Base-by-base conservation (phyloP, 2,113 vertebrate genomes). In the Cyanoderma ruficeps region DNA sequence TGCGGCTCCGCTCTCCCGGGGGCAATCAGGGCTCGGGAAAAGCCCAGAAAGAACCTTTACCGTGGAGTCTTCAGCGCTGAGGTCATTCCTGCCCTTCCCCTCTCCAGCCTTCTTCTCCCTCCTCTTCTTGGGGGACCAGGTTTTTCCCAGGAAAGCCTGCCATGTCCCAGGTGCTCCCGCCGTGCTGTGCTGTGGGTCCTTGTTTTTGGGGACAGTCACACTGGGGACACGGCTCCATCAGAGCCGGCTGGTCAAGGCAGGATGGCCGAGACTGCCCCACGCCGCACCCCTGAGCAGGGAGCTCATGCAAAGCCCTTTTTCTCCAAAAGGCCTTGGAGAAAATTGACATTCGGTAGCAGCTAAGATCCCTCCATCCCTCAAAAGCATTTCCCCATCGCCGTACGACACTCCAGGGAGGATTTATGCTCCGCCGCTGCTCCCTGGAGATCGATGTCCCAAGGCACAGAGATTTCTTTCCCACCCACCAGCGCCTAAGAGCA, bases 151-250 rank as follows among this genome's bases (percentile, higher is more conserved):
- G 83, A 46, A 52, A 55, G 6, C 15, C 27, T 28, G 33, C 4
- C 2, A 0, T 3, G 15, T 23, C 33, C 65, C 35, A 4, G 15
- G 14, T 33, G 10, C 17, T 55, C 20, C 68, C 0, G 0, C 28
- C 42, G 42, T 52, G 37, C 15, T 6, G 39, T 10, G 50, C 59
- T 27, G 23, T 1, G 49, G 39, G 3, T 24, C 24, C 13, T 14
- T 15, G 6, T 8, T 3, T 3, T 2, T 83, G 27, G 44, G 64
- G 49, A 68, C 74, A 65, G 65, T 10, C 1, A 2, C 11, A 0
- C 41, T 2, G 1, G 0, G 47, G 77, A 56, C 44, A 4, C 28
- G 0, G 2, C 35, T 41, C 49, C 11, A 3, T 3, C 74, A 11
- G 33, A 22, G 39, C 47, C 7, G 7, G 24, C 7, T 2, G 0